Conservation (phyloP, 2,797 vertebrate genomes). For the Falco biarmicus region DNA sequence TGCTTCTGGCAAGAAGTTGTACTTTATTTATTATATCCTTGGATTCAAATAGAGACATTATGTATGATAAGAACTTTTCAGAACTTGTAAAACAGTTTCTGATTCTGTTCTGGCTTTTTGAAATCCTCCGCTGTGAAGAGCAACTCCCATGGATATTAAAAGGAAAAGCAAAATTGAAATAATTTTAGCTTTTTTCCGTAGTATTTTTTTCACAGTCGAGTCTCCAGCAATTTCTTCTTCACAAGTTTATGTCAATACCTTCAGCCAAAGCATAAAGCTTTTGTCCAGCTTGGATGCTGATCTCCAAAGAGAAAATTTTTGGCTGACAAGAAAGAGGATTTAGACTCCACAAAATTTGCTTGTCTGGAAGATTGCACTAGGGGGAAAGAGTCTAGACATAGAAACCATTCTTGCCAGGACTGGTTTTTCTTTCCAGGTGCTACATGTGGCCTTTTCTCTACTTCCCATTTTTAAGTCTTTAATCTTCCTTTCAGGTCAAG, state of each 20-base stretch:
- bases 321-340: neutral
- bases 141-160: neutral
- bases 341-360: neutral
- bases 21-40: neutral
- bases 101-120: neutral
- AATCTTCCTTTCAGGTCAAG: neutral
- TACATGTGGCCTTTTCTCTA: neutral
- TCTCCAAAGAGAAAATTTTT: neutral
- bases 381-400: conserved; percentile 21
- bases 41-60: neutral
- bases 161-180: neutral
- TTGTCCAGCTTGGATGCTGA: neutral
- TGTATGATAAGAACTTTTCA: neutral
- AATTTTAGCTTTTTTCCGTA: neutral
- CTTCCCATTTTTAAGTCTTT: neutral
- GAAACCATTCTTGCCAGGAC: neutral
- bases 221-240: neutral
- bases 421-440: conserved; percentile 20
- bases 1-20: neutral
- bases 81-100: neutral
- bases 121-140: neutral
- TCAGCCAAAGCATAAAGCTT: conserved; percentile 1
- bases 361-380: neutral
- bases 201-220: neutral
- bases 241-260: neutral